Percentiles rank a stretch among this genome's conserved stretches.
phyloP scores from a whole-genome alignment of 2,113 vertebrate genomes.

The Dolichotis patagonum region DNA sequence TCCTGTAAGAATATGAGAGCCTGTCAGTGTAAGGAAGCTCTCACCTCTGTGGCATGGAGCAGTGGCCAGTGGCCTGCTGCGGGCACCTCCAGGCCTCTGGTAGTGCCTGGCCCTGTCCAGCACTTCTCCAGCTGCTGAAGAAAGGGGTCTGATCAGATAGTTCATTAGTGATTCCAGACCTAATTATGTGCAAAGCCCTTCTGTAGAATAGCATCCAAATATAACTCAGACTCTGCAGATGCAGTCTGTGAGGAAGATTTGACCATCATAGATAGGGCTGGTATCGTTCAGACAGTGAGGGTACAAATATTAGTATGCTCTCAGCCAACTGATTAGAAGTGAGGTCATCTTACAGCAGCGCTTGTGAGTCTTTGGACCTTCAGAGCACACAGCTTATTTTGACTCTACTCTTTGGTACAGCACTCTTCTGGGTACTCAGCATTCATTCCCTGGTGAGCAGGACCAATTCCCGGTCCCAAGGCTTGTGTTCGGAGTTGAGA shows the following conservation, averaged over 20 bases:
- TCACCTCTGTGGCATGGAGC: neutral
- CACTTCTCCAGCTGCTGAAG: neutral
- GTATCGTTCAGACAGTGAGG: neutral
- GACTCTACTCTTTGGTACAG: neutral
- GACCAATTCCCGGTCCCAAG: neutral
- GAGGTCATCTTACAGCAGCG: neutral
- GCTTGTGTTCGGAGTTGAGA: neutral
- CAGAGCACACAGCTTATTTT: neutral
- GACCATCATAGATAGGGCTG: neutral
- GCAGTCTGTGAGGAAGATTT: neutral
- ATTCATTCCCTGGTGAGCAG: neutral
- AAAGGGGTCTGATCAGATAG: neutral
- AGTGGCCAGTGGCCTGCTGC: neutral
- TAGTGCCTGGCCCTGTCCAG: neutral
- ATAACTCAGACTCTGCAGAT: neutral
- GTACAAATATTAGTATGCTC: neutral
- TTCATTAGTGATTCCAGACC: neutral
- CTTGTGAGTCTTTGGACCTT: neutral
- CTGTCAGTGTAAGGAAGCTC: neutral
- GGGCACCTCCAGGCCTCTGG: neutral
- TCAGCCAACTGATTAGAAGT: neutral
- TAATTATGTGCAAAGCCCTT: neutral
- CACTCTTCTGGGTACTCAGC: neutral
- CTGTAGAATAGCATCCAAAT: neutral
- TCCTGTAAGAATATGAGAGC: neutral